A percentile compares a stretch with the other conserved stretches of the same genome.
These are phyloP conservation scores for Halyomorpha halys DNA, from an alignment of 1,140 invertebrate genomes.

Conservation along the genomic window DNA sequence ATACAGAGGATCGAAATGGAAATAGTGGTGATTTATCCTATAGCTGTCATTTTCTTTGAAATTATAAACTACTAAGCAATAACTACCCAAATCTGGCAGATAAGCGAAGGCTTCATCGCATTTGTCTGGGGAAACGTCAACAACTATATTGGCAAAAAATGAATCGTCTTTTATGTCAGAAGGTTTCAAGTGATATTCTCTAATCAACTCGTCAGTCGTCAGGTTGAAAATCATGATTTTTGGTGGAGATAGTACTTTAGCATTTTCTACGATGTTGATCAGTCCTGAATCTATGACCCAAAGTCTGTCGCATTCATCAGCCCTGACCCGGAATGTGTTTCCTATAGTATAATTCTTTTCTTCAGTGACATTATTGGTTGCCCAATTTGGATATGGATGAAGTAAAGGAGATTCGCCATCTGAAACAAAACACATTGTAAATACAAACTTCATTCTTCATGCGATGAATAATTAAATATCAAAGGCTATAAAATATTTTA, in stretches of 20 bases:
- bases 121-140: slow-evolving; percentile 53
- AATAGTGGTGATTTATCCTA: slow-evolving; percentile 65
- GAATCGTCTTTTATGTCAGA: slow-evolving; percentile 54
- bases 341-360: slow-evolving; percentile 43
- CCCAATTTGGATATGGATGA: slow-evolving; percentile 64
- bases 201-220: slow-evolving; percentile 53
- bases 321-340: slow-evolving; percentile 58
- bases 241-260: slow-evolving; percentile 44
- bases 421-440: slow-evolving; percentile 37
- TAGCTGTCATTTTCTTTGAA: slow-evolving; percentile 60
- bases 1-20: slow-evolving; percentile 65
- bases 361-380: slow-evolving; percentile 44
- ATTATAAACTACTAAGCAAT: slow-evolving; percentile 64
- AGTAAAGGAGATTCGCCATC: slow-evolving; percentile 50
- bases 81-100: slow-evolving; percentile 58
- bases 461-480: not conserved
- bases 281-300: slow-evolving; percentile 68
- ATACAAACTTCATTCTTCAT: too few relatives aligned
- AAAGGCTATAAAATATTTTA: too few relatives aligned
- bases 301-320: slow-evolving; percentile 59
- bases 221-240: slow-evolving; percentile 61
- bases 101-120: slow-evolving; percentile 65
- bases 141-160: slow-evolving; percentile 62
- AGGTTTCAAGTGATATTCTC: slow-evolving; percentile 48
- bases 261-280: slow-evolving; percentile 47